Percentiles rank a stretch among this genome's conserved stretches.
Evolutionary conservation across 2,797 vertebrate genomes (phyloP).

Genomic region (Acanthurus lineatus): DNA sequence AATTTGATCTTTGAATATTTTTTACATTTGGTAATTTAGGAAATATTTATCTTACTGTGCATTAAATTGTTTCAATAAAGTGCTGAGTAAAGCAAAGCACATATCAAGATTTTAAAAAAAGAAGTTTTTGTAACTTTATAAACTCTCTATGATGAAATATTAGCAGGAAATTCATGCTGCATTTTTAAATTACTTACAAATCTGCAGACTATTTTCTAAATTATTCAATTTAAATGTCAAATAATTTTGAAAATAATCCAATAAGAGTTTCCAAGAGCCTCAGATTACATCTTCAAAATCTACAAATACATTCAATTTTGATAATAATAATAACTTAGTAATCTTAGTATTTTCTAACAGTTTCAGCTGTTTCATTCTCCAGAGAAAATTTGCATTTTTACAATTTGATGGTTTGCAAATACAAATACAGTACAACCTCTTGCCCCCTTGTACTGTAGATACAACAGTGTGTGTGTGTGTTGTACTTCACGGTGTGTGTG

Average conservation of each 20-base stretch:
- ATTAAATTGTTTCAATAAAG: not conserved
- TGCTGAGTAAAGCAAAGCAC: too few species aligned
- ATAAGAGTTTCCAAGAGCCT: too few species aligned
- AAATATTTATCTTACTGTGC: not conserved
- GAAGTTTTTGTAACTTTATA: not conserved
- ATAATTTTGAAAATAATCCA: not conserved
- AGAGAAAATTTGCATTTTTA: not conserved
- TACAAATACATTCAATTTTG: too few species aligned
- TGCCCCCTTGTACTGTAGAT: too few species aligned
- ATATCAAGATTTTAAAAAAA: not conserved
- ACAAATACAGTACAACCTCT: not conserved
- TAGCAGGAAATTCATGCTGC: not conserved
- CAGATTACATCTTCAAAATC: too few species aligned
- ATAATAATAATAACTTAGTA: too few species aligned
- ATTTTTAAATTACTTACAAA: not conserved
- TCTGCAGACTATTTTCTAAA: not conserved
- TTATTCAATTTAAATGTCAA: not conserved
- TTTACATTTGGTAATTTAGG: not conserved
- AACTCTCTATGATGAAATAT: not conserved
- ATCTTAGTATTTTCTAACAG: not conserved
- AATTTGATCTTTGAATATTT: not conserved
- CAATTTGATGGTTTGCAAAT: not conserved
- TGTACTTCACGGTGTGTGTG: not conserved
- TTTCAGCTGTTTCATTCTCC: not conserved
- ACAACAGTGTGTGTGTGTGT: not conserved